Percentiles rank a stretch among this genome's conserved stretches.
These are phyloP conservation scores for Mesorhabditis spiculigera DNA, from an alignment of 2,888 invertebrate genomes.

Conservation along the genomic window DNA sequence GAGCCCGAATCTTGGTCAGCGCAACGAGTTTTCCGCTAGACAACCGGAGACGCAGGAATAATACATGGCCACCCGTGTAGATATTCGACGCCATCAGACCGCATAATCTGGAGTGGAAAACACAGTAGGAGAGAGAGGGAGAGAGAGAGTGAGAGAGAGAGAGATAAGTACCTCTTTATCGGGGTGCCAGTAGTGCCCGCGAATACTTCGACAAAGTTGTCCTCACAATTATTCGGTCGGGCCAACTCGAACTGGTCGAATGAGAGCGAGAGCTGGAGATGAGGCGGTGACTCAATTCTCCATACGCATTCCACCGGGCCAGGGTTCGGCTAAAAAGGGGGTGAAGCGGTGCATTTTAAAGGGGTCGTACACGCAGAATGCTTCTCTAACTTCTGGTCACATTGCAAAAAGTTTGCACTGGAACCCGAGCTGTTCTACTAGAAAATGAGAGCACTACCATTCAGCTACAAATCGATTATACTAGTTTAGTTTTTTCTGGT, in stretches of 20 bases:
- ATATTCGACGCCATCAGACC: constrained; percentile 36
- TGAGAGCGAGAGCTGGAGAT: constrained; percentile 39
- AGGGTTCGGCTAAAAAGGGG: constrained; percentile 19
- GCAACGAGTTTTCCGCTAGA: constrained; percentile 23
- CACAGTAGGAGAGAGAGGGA: constrained; percentile 10
- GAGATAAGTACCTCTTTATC: constrained; percentile 8
- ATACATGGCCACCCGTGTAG: constrained; percentile 29
- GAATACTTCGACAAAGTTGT: constrained; percentile 55
- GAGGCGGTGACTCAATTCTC: constrained; percentile 33
- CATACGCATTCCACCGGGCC: constrained; percentile 49
- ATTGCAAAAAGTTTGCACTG: too few relatives aligned
- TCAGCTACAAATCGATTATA: neutral
- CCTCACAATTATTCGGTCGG: constrained; percentile 51
- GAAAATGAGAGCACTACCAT: too few relatives aligned
- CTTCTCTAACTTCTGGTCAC: neutral
- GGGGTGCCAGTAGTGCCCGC: constrained; percentile 24
- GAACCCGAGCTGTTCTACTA: too few relatives aligned
- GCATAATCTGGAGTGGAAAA: constrained; percentile 31
- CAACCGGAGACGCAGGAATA: constrained; percentile 36
- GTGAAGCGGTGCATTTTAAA: neutral
- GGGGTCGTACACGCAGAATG: neutral
- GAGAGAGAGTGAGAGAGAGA: constrained; percentile 25
- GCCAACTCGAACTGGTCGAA: constrained; percentile 48
- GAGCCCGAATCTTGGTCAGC: constrained; percentile 23
- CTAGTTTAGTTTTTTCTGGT: neutral